A percentile compares a stretch with the other conserved stretches of the same genome.
These are phyloP conservation scores for Amphiprion clarkii DNA, from an alignment of 2,797 vertebrate species.

Conservation along the genomic window DNA sequence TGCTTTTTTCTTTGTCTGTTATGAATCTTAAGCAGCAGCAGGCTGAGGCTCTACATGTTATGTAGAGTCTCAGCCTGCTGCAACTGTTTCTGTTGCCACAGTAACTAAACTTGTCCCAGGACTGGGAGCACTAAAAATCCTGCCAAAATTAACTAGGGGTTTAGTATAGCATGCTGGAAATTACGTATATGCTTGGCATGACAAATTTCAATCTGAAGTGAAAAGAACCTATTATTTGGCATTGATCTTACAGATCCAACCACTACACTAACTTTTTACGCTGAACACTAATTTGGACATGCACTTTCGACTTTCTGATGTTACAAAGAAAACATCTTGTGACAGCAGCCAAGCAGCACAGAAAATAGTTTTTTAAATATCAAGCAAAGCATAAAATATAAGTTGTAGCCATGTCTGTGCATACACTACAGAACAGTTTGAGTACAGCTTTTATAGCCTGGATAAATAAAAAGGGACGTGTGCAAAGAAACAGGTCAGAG, in stretches of 20 bases:
- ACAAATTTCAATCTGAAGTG: too few relatives aligned
- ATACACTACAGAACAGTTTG: too few relatives aligned
- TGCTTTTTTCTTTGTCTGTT: slow-evolving; percentile 29
- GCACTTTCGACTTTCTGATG: not conserved
- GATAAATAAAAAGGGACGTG: not conserved
- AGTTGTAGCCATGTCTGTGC: too few relatives aligned
- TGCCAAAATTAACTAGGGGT: slow-evolving; percentile 21
- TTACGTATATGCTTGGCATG: not conserved
- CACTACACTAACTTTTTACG: not conserved
- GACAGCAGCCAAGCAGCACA: not conserved
- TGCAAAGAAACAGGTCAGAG: slow-evolving; percentile 4
- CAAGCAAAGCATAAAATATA: not conserved
- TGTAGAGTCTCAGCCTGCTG: not conserved
- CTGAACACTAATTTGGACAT: not conserved
- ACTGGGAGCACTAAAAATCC: slow-evolving; percentile 16
- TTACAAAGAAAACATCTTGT: slow-evolving; percentile 4
- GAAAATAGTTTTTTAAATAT: not conserved
- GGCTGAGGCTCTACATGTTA: slow-evolving; percentile 4
- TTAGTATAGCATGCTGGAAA: slow-evolving; percentile 6
- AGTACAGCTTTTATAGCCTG: not conserved
- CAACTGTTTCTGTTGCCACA: slow-evolving; percentile 51
- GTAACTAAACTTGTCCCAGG: slow-evolving; percentile 58
- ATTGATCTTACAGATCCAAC: not conserved
- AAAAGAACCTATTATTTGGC: too few relatives aligned
- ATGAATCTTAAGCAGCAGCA: slow-evolving; percentile 60